These are phyloP conservation scores for Helicoverpa assulta DNA, from an alignment of 2,888 invertebrate genomes.

Conservation along the genomic window DNA sequence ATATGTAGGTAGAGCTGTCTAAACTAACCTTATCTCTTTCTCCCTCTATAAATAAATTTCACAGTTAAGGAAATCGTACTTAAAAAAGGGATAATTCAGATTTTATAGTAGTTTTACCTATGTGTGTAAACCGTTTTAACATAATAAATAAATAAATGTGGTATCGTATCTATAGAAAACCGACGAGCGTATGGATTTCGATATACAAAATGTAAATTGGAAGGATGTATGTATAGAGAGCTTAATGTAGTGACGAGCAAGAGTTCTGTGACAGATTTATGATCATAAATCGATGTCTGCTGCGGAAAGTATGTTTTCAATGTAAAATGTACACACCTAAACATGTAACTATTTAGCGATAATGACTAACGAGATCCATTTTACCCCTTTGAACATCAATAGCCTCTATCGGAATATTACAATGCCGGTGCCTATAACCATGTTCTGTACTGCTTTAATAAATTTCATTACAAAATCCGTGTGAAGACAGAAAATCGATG, in stretches of 20 bases:
- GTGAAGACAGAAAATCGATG: conserved; percentile 64
- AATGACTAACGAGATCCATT: conserved; percentile 24
- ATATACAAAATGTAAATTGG: conserved; percentile 34
- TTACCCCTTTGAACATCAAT: conserved; percentile 24
- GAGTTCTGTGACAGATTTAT: conserved; percentile 36
- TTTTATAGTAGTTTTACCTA: conserved; percentile 24
- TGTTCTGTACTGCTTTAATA: conserved; percentile 24
- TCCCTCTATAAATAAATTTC: conserved; percentile 15
- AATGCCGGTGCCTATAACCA: conserved; percentile 36
- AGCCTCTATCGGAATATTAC: conserved; percentile 21
- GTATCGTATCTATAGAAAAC: not conserved
- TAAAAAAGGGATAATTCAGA: conserved; percentile 15
- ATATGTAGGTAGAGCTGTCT: conserved; percentile 58
- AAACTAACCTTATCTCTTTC: conserved; percentile 50
- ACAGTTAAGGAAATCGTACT: conserved; percentile 29
- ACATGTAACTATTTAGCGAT: conserved; percentile 8
- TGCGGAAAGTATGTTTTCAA: conserved; percentile 4
- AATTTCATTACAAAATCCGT: conserved; percentile 40
- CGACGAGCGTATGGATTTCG: conserved; percentile 9
- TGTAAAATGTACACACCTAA: conserved; percentile 8
- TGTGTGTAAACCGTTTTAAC: too few species aligned
- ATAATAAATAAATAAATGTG: too few species aligned
- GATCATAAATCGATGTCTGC: conserved; percentile 18
- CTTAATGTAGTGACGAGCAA: conserved; percentile 36
- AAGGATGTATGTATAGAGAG: conserved; percentile 19